phyloP scores from a whole-genome alignment of 2,113 vertebrate genomes.

The Proteles cristata region DNA sequence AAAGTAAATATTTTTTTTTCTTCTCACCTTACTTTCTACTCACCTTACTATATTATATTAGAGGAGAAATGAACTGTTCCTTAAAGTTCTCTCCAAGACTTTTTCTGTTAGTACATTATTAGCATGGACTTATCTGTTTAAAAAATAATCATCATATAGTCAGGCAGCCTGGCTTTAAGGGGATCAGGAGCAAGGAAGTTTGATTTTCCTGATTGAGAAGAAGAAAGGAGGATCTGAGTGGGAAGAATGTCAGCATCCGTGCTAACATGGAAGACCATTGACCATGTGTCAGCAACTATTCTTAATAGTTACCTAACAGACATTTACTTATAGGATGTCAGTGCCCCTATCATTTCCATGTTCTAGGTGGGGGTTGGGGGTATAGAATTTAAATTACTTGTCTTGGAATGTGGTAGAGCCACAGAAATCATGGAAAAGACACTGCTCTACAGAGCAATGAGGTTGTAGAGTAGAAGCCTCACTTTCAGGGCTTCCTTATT shows the following conservation, averaged over 20 bases:
- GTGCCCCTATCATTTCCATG: too few relatives aligned
- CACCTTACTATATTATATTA: neutral
- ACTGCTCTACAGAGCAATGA: neutral
- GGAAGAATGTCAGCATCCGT: neutral
- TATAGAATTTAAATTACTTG: neutral
- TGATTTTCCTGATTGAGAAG: neutral
- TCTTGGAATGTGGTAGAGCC: neutral
- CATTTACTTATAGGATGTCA: neutral
- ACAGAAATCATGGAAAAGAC: neutral
- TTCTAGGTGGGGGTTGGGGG: neutral
- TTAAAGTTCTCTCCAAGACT: neutral
- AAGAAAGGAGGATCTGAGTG: neutral
- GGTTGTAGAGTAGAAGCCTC: neutral
- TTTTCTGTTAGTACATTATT: neutral
- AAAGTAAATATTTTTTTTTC: neutral
- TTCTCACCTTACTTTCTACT: neutral
- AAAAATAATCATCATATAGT: neutral
- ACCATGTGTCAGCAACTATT: neutral
- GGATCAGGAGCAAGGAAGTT: neutral
- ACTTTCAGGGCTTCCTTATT: neutral
- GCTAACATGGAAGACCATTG: neutral
- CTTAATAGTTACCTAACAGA: neutral
- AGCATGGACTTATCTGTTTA: neutral
- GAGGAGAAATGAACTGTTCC: neutral
- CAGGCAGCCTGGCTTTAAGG: neutral